Base-by-base conservation (phyloP, 92 coral and sea anemone genomes). In the Actinostola sp. region DNA sequence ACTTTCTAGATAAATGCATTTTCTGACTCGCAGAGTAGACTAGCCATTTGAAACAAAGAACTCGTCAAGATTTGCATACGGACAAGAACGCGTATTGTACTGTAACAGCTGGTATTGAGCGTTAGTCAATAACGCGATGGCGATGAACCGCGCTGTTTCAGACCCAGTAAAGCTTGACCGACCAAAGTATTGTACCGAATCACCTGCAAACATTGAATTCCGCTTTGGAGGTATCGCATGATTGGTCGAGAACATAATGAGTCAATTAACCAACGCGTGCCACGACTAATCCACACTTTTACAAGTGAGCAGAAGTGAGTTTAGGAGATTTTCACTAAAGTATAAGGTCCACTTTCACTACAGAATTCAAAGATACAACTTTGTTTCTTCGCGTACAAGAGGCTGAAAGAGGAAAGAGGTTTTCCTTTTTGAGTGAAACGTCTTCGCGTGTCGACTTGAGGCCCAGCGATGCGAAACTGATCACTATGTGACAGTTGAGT, bases 131-230 rank as follows among this genome's bases (percentile, higher is more conserved):
- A 82, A 68, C 54, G 89, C 85, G 79, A 63, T 80, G 66, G 86
- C 86, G n/a, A n/a, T n/a, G n/a, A 67, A 80, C 90, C 79, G 72
- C 31, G 67, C 61, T 55, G 58, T 51, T 44, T 52, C 57, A 76
- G 62, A 68, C 89, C 52, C 82, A 66, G 84, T 73, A 80, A 77
- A 77, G 72, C 67, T 75, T 72, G 19, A 73, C 67, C 67, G 84
- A 11, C 83, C 78, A 38, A 32, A 31, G 53, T 79, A 86, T 89
- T 89, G 91, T 89, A 38, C 25, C 42, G 42, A 28, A 51, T 84
- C 97, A 91, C 97, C 97, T 91, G 97, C 77, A 71, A 71, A 46
- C 67, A 77, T 78, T 80, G 88, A 91, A 75, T 85, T 67, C 72
- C 51, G 73, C 67, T 49, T 48, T 38, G 49, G 25, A 58, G 29